Evolutionary conservation across 1,140 invertebrate species (phyloP), one percentile per base, ranked within the genome.

Genomic region (Rhyzopertha dominica): DNA sequence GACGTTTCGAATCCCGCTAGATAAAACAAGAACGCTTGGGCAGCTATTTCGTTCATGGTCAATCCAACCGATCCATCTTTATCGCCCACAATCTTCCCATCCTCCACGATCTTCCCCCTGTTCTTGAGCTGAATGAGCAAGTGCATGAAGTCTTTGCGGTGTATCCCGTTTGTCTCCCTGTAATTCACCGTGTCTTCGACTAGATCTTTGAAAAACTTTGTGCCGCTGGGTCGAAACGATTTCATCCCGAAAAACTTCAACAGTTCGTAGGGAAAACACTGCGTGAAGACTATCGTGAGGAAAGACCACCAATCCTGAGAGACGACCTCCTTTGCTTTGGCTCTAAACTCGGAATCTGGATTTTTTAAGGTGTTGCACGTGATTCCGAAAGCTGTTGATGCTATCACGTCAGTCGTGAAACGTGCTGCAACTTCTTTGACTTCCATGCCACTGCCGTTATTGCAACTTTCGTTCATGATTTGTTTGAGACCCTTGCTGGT

Each of bases 11-110:
- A 73, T 3, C 73, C 73, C 35, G 76, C 77, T 3, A 70, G 48
- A 32, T 77, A 74, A 37, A 78, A 77, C 0, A 75, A 45, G 28
- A 73, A 70, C 0, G 69, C 58, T 56, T 77, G 71, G 0, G 73
- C 73, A 2, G 65, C 20, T 18, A 10, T 31, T 39, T 2, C 20
- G 13, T 39, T 25, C n/a, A 39, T 39, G 13, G 36, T 39, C 10
- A 23, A 8, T 5, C 4, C 8, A 10, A 3, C 25, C n/a, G 5
- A 9, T 16, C 7, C 18, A 1, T 47, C 24, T 7, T 39, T 16
- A n/a, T 5, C 19, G 18, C 13, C 17, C 35, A 5, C 59, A 19
- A 8, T 55, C 43, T 18, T 58, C 4, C 43, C 24, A 20, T 55
- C 60, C 32, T 53, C 43, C 26, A 53, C 34, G 47, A 58, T 41